Evolutionary conservation across 2,888 invertebrate genomes (phyloP).

Genomic region (Drosophila siamana): DNA sequence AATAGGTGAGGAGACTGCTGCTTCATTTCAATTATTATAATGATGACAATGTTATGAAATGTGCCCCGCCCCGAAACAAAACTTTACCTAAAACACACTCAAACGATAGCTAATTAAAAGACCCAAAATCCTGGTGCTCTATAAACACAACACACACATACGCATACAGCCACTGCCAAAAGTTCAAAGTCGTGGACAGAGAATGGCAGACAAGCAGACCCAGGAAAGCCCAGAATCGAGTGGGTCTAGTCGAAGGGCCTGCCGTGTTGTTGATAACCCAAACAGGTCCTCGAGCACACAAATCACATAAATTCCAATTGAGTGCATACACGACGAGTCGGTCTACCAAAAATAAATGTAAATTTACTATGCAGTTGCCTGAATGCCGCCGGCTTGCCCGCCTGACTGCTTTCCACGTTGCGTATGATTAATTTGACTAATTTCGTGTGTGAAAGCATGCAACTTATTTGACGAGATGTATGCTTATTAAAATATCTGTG

Average conservation of each 20-base stretch:
- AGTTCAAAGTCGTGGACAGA: constrained; percentile 71
- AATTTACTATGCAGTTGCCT: constrained; percentile 65
- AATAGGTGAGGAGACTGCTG: too few species aligned
- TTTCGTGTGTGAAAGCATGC: constrained; percentile 41
- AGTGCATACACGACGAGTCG: constrained; percentile 72
- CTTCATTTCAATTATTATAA: constrained; percentile 76
- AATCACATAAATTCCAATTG: constrained; percentile 82
- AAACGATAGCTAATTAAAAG: constrained; percentile 70
- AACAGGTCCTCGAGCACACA: constrained; percentile 79
- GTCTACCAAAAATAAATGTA: constrained; percentile 68
- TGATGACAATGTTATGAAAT: constrained; percentile 72
- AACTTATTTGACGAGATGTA: constrained; percentile 23
- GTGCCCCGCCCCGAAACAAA: constrained; percentile 21
- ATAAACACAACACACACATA: constrained; percentile 22
- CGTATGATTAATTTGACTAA: constrained; percentile 75
- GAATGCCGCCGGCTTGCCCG: constrained; percentile 2
- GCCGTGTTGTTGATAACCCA: constrained; percentile 79
- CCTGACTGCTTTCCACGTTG: constrained; percentile 42
- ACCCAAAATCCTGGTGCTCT: constrained; percentile 48
- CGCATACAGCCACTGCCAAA: constrained; percentile 11
- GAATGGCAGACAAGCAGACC: constrained; percentile 3
- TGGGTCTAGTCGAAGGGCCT: constrained; percentile 41
- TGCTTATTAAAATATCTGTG: constrained; percentile 25
- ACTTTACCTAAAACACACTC: constrained; percentile 30
- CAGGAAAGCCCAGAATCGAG: constrained; percentile 9